A percentile compares a stretch with the other conserved stretches of the same genome.
phyloP scores from a whole-genome alignment of 2,888 invertebrate genomes.

The Pinctada fucata region DNA sequence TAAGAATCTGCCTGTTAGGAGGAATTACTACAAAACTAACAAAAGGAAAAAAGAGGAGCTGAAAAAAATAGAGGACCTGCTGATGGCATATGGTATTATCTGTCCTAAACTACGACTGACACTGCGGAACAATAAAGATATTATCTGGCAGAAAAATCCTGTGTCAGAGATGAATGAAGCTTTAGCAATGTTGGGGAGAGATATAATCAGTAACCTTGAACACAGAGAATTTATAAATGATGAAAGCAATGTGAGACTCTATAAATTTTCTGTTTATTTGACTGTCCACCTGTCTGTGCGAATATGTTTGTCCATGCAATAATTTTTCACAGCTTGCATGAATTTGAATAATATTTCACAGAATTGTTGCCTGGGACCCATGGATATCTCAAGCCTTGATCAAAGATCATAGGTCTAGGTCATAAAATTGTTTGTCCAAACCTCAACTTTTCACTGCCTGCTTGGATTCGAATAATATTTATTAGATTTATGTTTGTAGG shows the following conservation, averaged over 20 bases:
- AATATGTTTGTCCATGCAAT: too few relatives aligned
- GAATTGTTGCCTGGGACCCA: too few relatives aligned
- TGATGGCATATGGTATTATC: slow-evolving; percentile 79
- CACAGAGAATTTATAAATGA: slow-evolving; percentile 36
- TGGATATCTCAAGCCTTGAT: too few relatives aligned
- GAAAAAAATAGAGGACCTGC: slow-evolving; percentile 79
- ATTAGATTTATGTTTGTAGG: too few relatives aligned
- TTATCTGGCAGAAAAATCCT: slow-evolving; percentile 79
- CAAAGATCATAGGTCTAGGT: too few relatives aligned
- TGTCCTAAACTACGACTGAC: slow-evolving; percentile 78
- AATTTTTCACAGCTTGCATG: too few relatives aligned
- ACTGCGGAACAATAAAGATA: slow-evolving; percentile 77
- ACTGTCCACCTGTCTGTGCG: too few relatives aligned
- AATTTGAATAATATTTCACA: too few relatives aligned
- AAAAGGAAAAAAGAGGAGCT: slow-evolving; percentile 79
- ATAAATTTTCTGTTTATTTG: background rate
- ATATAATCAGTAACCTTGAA: slow-evolving; percentile 52
- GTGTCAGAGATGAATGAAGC: slow-evolving; percentile 61
- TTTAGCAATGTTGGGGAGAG: slow-evolving; percentile 58
- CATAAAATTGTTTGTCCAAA: too few relatives aligned
- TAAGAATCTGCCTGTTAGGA: slow-evolving; percentile 80
- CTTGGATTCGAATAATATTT: too few relatives aligned
- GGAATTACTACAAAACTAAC: slow-evolving; percentile 78
- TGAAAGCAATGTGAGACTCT: slow-evolving; percentile 49
- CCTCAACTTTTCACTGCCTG: too few relatives aligned